These are phyloP conservation scores for Drosophila punjabiensis DNA, from an alignment of 1,140 invertebrate species.

Conservation along the genomic window DNA sequence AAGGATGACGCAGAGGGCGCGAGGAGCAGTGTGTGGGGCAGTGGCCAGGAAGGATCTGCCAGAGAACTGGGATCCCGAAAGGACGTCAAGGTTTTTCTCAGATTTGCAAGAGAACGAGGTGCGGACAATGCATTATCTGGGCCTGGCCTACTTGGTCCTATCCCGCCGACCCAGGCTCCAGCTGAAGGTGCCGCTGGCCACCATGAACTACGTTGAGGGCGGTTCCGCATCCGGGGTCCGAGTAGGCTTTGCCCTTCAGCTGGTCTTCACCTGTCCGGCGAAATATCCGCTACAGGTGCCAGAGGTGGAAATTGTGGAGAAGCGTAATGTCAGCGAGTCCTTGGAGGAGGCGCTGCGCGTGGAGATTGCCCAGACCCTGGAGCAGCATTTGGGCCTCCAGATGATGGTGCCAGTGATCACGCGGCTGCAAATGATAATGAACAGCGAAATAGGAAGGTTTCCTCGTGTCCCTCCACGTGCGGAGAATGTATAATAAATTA, in stretches of 20 bases:
- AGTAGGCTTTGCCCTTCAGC: slow-evolving; percentile 51
- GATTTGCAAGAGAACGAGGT: slow-evolving; percentile 66
- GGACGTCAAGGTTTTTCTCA: slow-evolving; percentile 4
- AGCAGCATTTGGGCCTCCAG: slow-evolving; percentile 63
- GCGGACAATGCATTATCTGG: slow-evolving; percentile 65
- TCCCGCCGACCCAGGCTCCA: slow-evolving; percentile 41
- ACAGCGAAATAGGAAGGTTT: slow-evolving; percentile 30
- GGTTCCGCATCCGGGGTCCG: slow-evolving; percentile 14
- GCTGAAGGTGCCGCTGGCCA: slow-evolving; percentile 59
- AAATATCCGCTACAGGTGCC: slow-evolving; percentile 59
- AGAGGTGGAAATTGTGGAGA: slow-evolving; percentile 56
- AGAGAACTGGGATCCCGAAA: slow-evolving; percentile 7
- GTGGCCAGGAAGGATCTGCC: background rate
- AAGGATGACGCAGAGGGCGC: slow-evolving; percentile 33
- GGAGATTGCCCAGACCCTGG: slow-evolving; percentile 52
- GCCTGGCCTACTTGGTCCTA: slow-evolving; percentile 61
- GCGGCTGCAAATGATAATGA: slow-evolving; percentile 61
- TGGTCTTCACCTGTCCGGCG: slow-evolving; percentile 59
- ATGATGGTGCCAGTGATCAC: slow-evolving; percentile 70
- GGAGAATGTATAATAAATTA: background rate
- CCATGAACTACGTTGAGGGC: slow-evolving; percentile 48
- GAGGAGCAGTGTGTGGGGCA: background rate
- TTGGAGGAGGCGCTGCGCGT: slow-evolving; percentile 43
- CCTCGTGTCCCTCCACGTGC: slow-evolving; percentile 1
- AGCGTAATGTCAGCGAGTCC: slow-evolving; percentile 52